Conservation (phyloP, 2,888 invertebrate genomes). For the Linyphia triangularis region DNA sequence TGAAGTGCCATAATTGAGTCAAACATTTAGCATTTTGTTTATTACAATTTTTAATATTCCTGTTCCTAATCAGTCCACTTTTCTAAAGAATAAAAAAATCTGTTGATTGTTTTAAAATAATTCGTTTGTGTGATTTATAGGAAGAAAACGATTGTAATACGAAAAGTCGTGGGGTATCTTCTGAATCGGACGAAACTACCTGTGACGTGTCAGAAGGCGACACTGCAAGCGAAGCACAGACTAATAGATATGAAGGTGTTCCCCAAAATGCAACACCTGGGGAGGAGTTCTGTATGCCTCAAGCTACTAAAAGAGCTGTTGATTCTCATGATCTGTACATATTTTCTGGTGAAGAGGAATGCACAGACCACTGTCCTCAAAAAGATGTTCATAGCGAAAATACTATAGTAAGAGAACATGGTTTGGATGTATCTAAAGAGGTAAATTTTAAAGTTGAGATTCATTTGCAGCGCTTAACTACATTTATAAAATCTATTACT, state of each 20-base stretch:
- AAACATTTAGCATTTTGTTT: too few relatives aligned
- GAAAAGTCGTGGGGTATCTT: not conserved
- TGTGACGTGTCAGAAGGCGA: not conserved
- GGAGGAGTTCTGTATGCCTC: not conserved
- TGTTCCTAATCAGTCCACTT: too few relatives aligned
- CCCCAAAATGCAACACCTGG: not conserved
- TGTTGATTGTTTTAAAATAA: too few relatives aligned
- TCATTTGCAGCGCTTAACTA: too few relatives aligned
- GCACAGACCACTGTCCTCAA: not conserved
- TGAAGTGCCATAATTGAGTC: too few relatives aligned
- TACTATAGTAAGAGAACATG: not conserved
- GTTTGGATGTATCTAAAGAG: not conserved
- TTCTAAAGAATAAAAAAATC: too few relatives aligned
- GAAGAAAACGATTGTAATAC: not conserved
- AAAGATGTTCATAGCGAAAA: not conserved
- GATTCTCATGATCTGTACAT: not conserved
- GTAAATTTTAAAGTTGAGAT: too few relatives aligned
- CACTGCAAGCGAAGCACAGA: not conserved
- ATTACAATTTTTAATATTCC: too few relatives aligned
- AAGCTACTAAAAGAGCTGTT: not conserved
- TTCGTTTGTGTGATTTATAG: not conserved
- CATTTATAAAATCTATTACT: too few relatives aligned
- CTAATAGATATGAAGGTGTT: constrained; percentile 5
- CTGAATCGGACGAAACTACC: not conserved
- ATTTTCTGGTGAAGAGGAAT: not conserved